Evolutionary conservation across 2,113 vertebrate genomes (phyloP).

Genomic region (Pyxicephalus adspersus): DNA sequence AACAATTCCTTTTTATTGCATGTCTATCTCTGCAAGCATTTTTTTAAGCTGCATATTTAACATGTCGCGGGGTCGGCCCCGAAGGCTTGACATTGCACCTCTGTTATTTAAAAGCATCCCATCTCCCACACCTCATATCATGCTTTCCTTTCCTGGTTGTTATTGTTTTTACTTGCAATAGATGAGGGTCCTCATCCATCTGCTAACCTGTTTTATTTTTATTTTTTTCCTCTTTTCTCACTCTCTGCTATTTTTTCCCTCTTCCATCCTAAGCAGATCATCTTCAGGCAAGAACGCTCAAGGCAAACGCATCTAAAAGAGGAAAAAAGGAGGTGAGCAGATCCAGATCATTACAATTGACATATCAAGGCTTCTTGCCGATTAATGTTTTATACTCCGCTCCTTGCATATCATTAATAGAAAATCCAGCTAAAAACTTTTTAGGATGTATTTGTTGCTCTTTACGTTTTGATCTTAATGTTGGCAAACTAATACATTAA

Average conservation of each 20-base stretch:
- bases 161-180: constrained; percentile 82
- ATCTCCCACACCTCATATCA: constrained; percentile 83
- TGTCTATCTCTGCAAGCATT: background rate
- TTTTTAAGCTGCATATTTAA: constrained; percentile 17
- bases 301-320: constrained; percentile 90
- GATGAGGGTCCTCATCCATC: constrained; percentile 87
- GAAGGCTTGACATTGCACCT: constrained; percentile 73
- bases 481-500: constrained; percentile 86
- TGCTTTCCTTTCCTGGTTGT: constrained; percentile 77
- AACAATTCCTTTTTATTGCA: background rate
- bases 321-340: constrained; percentile 90
- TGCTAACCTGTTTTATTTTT: constrained; percentile 84
- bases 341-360: constrained; percentile 93
- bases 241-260: constrained; percentile 4
- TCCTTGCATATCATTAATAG: constrained; percentile 97
- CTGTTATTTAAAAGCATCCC: constrained; percentile 75
- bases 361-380: constrained; percentile 86
- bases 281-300: constrained; percentile 94
- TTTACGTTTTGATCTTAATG: constrained; percentile 83
- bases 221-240: constrained; percentile 65
- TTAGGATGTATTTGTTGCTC: constrained; percentile 86
- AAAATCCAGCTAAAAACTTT: constrained; percentile 92
- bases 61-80: constrained; percentile 73
- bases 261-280: constrained; percentile 70
- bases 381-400: constrained; percentile 95